Evolutionary conservation across 2,797 vertebrate genomes (phyloP).

Genomic region (Gymnothorax javanicus): DNA sequence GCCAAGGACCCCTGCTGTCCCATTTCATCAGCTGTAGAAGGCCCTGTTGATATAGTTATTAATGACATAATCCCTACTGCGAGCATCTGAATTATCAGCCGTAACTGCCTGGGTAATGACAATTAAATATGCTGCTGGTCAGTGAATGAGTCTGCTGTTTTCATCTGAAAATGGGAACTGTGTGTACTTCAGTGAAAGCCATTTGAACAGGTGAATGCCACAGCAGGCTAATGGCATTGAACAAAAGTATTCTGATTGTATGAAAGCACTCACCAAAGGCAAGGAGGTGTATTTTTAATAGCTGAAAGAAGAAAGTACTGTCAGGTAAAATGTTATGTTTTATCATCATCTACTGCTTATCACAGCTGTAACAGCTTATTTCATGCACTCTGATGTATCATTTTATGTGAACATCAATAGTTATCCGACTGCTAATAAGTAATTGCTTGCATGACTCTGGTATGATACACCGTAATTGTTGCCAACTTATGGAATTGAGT

Average conservation of each 20-base stretch:
- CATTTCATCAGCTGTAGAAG: background rate
- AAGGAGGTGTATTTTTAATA: background rate
- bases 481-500: background rate
- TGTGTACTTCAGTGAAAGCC: background rate
- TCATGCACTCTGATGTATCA: background rate
- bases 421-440: background rate
- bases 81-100: background rate
- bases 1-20: conserved; percentile 8
- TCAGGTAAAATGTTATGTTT: background rate
- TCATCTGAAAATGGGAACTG: background rate
- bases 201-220: background rate
- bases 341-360: background rate
- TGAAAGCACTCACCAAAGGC: background rate
- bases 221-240: background rate
- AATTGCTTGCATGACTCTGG: background rate
- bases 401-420: background rate
- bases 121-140: background rate
- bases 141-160: background rate
- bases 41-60: conserved; percentile 15
- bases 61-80: background rate
- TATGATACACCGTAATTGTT: background rate
- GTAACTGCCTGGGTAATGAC: background rate
- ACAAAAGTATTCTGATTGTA: background rate
- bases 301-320: background rate
- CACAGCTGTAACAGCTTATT: background rate